Conservation (phyloP, 2,113 vertebrate species). For the Periophthalmus modestus region DNA sequence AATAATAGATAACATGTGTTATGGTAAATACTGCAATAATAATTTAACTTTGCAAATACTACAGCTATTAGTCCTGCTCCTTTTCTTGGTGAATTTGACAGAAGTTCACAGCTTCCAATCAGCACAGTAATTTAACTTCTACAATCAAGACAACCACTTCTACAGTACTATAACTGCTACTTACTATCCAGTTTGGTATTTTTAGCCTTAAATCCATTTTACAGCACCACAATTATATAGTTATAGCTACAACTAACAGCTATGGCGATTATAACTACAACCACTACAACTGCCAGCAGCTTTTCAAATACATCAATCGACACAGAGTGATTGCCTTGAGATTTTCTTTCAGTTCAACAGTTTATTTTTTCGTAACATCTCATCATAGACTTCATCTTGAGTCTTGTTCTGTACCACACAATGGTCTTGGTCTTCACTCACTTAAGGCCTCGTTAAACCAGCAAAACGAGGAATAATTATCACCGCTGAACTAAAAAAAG, state of each 20-base stretch:
- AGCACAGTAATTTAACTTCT: neutral
- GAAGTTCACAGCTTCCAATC: neutral
- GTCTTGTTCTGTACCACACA: neutral
- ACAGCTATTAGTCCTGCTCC: neutral
- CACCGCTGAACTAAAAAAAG: neutral
- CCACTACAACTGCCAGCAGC: neutral
- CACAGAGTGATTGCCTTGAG: neutral
- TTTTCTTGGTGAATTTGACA: no score
- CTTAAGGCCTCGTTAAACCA: neutral
- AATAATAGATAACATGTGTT: no score
- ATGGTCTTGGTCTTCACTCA: neutral
- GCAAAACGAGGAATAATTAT: neutral
- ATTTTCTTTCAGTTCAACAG: neutral
- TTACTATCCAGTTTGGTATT: neutral
- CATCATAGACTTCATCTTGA: neutral
- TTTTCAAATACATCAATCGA: neutral
- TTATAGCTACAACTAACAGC: no score
- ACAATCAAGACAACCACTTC: neutral
- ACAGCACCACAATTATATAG: neutral
- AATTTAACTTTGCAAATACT: neutral
- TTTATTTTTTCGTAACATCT: neutral
- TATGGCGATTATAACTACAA: no score
- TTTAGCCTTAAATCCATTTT: neutral
- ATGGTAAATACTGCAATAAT: neutral
- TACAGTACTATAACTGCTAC: neutral